These are phyloP conservation scores for Allophyes oxyacanthae DNA, from an alignment of 2,888 invertebrate species.

Conservation along the genomic window DNA sequence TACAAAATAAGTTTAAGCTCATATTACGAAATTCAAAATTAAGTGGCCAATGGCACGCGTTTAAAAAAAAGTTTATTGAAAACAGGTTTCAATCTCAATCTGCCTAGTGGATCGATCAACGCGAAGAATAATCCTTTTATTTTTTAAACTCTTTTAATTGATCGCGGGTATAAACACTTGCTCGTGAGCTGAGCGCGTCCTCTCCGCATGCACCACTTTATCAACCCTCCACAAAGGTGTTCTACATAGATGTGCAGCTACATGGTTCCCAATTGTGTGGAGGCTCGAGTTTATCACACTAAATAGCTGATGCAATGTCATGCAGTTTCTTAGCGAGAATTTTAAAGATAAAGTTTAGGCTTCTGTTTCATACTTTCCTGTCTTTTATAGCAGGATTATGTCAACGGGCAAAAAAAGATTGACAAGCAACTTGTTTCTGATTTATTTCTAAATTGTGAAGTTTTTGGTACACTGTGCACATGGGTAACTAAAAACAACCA, in stretches of 20 bases:
- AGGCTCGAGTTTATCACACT: constrained; percentile 1
- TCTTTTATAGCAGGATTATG: not conserved
- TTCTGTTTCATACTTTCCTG: not conserved
- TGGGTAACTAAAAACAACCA: no score
- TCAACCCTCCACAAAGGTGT: constrained; percentile 15
- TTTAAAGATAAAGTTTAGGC: not conserved
- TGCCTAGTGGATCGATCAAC: constrained; percentile 8
- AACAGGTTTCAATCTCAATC: constrained; percentile 43
- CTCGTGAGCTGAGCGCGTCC: not conserved
- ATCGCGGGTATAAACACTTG: constrained; percentile 17
- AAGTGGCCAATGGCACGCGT: constrained; percentile 3
- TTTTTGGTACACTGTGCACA: no score
- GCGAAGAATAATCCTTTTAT: constrained; percentile 38
- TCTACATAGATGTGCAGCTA: not conserved
- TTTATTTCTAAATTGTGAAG: no score
- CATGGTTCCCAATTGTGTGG: not conserved
- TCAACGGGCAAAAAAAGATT: not conserved
- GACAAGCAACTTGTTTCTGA: no score
- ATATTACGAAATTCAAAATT: constrained; percentile 22
- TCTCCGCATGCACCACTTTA: constrained; percentile 14
- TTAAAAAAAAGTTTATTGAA: constrained; percentile 23
- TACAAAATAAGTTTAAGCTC: constrained; percentile 10
- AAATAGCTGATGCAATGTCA: constrained; percentile 6
- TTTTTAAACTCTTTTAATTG: constrained; percentile 39
- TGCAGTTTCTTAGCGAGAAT: constrained; percentile 1